A percentile compares a stretch with the other conserved stretches of the same genome.
Conservation (phyloP, 2,888 invertebrate genomes). For the Andrena chrysosceles region DNA sequence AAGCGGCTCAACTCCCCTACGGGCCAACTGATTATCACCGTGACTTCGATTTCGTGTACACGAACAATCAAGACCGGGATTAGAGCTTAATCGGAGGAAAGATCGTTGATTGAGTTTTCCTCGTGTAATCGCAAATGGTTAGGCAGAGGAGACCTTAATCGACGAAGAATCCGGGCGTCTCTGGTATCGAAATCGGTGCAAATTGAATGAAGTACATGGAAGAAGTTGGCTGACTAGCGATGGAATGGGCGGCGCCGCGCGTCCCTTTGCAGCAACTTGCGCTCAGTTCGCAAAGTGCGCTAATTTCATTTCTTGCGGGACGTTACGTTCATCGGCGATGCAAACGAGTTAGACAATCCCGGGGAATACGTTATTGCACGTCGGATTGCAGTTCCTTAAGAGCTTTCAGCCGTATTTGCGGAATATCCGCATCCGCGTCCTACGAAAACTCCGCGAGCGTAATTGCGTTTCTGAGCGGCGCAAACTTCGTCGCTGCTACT, state of each 20-base stretch:
- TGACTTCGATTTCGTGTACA: not conserved
- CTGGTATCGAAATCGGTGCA: not conserved
- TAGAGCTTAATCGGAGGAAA: conserved; percentile 10
- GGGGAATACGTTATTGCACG: conserved; percentile 48
- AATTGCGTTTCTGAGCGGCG: conserved; percentile 45
- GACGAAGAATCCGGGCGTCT: not conserved
- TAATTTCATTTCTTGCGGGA: conserved; percentile 50
- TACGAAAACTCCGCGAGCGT: conserved; percentile 31
- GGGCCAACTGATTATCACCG: not conserved
- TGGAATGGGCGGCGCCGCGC: not conserved
- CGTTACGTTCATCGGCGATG: conserved; percentile 32
- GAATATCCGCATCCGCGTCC: conserved; percentile 22
- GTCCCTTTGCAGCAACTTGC: not conserved
- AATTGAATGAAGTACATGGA: conserved; percentile 7
- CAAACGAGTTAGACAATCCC: conserved; percentile 46
- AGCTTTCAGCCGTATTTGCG: conserved; percentile 11
- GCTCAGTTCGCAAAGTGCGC: conserved; percentile 5
- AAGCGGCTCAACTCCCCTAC: not conserved
- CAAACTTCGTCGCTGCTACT: conserved; percentile 13
- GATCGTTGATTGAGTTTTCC: conserved; percentile 5
- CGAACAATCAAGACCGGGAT: not conserved
- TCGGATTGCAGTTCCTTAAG: conserved; percentile 38
- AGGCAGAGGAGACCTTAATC: not conserved
- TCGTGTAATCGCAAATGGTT: not conserved
- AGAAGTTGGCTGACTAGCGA: conserved; percentile 1